phyloP scores from a whole-genome alignment of 2,888 invertebrate genomes.

The Oxycera nigricornis region DNA sequence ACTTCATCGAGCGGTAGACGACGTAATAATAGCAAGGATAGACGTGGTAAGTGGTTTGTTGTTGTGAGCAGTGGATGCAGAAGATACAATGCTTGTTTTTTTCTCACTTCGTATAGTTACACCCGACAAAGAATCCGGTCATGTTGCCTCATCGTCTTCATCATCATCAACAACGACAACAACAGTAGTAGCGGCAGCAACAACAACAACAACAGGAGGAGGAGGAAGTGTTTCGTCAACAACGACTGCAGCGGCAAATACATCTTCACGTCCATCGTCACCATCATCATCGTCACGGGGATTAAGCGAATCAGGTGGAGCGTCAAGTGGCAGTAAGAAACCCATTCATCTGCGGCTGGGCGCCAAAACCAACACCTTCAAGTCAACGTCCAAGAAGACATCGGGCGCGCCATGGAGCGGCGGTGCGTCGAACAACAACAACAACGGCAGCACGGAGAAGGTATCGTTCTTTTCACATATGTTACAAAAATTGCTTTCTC shows the following conservation, averaged over 20 bases:
- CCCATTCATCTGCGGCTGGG: constrained; percentile 49
- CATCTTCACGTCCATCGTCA: constrained; percentile 11
- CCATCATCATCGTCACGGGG: not conserved
- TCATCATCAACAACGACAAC: no score
- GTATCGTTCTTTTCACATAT: constrained; percentile 45
- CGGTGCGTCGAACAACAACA: not conserved
- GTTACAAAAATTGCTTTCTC: constrained; percentile 46
- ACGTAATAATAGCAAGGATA: constrained; percentile 30
- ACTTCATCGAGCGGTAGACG: constrained; percentile 2
- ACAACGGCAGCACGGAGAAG: constrained; percentile 42
- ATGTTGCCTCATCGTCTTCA: not conserved
- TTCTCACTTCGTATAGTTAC: not conserved
- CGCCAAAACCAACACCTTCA: constrained; percentile 48
- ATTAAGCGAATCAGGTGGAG: constrained; percentile 6
- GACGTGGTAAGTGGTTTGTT: not conserved
- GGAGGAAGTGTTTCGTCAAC: not conserved
- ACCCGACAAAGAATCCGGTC: not conserved
- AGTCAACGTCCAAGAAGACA: constrained; percentile 42
- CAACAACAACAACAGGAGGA: no score
- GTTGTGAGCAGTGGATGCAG: no score
- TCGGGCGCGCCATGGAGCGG: not conserved
- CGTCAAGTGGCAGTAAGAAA: constrained; percentile 47
- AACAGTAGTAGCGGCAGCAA: not conserved
- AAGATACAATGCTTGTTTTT: not conserved
- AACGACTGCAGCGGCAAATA: not conserved